Conservation (phyloP, 37 sponge, comb jelly and placozoan genomes). For the Petrosia ficiformis region DNA sequence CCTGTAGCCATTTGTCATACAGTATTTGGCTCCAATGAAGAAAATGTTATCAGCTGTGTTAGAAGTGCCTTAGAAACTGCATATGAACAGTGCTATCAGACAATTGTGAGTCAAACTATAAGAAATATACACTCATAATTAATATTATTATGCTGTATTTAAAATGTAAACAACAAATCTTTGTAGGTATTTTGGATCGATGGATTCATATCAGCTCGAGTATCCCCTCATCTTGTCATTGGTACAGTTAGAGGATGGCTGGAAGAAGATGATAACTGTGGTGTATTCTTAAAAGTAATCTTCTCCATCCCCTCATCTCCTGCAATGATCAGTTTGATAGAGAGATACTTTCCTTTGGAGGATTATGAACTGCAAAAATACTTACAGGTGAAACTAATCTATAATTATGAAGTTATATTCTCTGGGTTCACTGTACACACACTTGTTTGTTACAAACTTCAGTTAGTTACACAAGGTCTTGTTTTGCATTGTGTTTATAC, state of each 20-base stretch:
- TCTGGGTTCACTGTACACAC: too few species aligned
- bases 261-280: slow-evolving; percentile 15
- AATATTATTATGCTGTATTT: background rate
- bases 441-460: too few species aligned
- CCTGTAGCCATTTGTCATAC: slow-evolving; percentile 46
- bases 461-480: too few species aligned
- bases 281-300: slow-evolving; percentile 8
- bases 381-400: too few species aligned
- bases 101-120: slow-evolving; percentile 10
- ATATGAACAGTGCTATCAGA: background rate
- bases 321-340: background rate
- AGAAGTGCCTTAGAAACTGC: slow-evolving; percentile 28
- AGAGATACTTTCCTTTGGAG: slow-evolving; percentile 14
- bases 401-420: too few species aligned
- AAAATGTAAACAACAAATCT: background rate
- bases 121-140: background rate
- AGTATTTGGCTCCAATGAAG: slow-evolving; percentile 50
- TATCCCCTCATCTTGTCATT: slow-evolving; percentile 34
- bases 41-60: slow-evolving; percentile 27
- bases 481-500: too few species aligned
- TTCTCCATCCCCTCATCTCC: slow-evolving; percentile 15
- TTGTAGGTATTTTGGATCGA: slow-evolving; percentile 55
- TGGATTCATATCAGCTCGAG: slow-evolving; percentile 36
- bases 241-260: slow-evolving; percentile 36
- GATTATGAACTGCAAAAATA: too few species aligned